Percentiles rank a stretch among this genome's conserved stretches.
phyloP scores from a whole-genome alignment of 2,888 invertebrate genomes.

The Andrena camellia region DNA sequence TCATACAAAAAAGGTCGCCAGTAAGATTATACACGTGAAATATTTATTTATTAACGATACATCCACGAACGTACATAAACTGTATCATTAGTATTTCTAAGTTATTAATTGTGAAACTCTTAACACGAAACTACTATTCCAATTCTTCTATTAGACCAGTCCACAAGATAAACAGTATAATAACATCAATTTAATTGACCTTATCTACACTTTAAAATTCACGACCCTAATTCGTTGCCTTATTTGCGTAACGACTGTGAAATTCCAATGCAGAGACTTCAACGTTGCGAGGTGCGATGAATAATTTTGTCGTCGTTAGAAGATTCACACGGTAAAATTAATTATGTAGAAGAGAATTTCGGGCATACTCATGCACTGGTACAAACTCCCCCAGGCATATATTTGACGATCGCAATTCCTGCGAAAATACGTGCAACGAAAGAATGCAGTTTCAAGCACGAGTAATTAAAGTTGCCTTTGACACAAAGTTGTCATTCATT shows the following conservation, averaged over 20 bases:
- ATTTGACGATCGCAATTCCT: background rate
- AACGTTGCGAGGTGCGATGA: constrained; percentile 45
- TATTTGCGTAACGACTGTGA: constrained; percentile 53
- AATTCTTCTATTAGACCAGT: too few species aligned
- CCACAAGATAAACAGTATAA: background rate
- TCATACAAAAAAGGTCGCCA: constrained; percentile 47
- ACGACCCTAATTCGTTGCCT: constrained; percentile 30
- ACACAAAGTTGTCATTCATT: too few species aligned
- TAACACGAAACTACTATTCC: too few species aligned
- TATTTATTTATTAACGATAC: constrained; percentile 18
- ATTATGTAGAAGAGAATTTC: constrained; percentile 55
- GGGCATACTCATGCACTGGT: constrained; percentile 37
- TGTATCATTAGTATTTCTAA: background rate
- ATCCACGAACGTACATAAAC: background rate
- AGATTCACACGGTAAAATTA: constrained; percentile 60
- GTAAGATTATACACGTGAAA: constrained; percentile 34
- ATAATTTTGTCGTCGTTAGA: constrained; percentile 60
- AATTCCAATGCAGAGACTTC: constrained; percentile 59
- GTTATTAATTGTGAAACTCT: background rate
- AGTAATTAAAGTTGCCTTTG: too few species aligned
- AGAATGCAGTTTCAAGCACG: background rate
- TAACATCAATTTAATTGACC: too few species aligned
- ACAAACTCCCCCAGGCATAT: constrained; percentile 21
- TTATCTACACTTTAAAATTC: constrained; percentile 39
- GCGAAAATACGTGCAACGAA: constrained; percentile 15